Conservation (phyloP, 2,888 invertebrate species). For the Colostygia pectinataria region DNA sequence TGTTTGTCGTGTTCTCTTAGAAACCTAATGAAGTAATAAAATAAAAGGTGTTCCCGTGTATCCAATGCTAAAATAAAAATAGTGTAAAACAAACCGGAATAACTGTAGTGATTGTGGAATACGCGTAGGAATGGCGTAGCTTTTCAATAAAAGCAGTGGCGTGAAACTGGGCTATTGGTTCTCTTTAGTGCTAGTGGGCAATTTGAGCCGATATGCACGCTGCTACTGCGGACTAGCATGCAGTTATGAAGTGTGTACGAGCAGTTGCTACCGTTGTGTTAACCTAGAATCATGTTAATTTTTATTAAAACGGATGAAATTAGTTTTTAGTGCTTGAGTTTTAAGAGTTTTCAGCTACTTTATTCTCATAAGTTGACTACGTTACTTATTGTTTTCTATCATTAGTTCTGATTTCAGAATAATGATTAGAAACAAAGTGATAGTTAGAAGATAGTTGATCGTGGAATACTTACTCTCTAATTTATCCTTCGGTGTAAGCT, state of each 20-base stretch:
- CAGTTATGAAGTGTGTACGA: constrained; percentile 26
- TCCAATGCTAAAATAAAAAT: constrained; percentile 43
- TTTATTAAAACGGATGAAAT: too few species aligned
- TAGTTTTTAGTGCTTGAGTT: too few species aligned
- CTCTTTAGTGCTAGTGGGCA: constrained; percentile 51
- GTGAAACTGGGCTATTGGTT: constrained; percentile 67
- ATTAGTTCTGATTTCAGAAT: too few species aligned
- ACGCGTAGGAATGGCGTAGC: constrained; percentile 54
- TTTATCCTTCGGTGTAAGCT: too few species aligned
- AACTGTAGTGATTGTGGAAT: constrained; percentile 52
- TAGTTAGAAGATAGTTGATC: too few species aligned
- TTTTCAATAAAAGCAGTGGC: constrained; percentile 72
- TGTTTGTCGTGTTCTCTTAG: background rate
- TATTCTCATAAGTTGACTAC: too few species aligned
- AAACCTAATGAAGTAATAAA: background rate
- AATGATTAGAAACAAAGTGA: too few species aligned
- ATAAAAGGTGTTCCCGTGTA: constrained; percentile 16
- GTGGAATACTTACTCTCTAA: too few species aligned
- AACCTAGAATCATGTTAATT: too few species aligned
- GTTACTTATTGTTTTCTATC: too few species aligned
- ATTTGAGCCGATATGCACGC: constrained; percentile 29
- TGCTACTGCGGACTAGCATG: constrained; percentile 24
- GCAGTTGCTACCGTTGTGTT: background rate
- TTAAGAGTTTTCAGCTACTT: too few species aligned
- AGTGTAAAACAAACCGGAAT: constrained; percentile 37